These are phyloP conservation scores for Pogonomyrmex barbatus DNA, from an alignment of 1,140 invertebrate genomes.

Conservation along the genomic window DNA sequence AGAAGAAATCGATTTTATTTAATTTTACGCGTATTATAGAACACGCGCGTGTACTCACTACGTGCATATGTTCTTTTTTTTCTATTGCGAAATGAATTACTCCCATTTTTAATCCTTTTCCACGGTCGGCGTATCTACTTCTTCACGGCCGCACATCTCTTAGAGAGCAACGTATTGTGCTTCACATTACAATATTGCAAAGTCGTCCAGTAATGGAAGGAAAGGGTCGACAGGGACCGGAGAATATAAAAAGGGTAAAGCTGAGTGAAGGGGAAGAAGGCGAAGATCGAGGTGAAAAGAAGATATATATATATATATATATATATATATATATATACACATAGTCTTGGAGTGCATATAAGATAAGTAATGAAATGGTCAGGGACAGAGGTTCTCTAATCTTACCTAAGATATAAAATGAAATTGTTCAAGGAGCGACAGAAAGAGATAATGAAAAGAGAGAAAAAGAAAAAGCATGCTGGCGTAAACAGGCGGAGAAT, in stretches of 20 bases:
- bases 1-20: slow-evolving; percentile 43
- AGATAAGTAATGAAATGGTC: slow-evolving; percentile 80
- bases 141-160: slow-evolving; percentile 66
- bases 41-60: slow-evolving; percentile 48
- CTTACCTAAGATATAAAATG: slow-evolving; percentile 71
- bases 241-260: slow-evolving; percentile 47
- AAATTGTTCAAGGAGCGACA: slow-evolving; percentile 62
- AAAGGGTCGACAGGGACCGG: slow-evolving; percentile 32
- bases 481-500: slow-evolving; percentile 53
- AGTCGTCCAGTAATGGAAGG: slow-evolving; percentile 49
- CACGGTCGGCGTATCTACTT: slow-evolving; percentile 48
- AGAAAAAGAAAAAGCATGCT: background rate
- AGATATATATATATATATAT: slow-evolving; percentile 60
- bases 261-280: background rate
- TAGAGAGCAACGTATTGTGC: slow-evolving; percentile 70
- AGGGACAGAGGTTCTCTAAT: slow-evolving; percentile 75
- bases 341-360: slow-evolving; percentile 66
- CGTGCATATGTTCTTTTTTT: background rate
- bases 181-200: slow-evolving; percentile 77
- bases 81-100: slow-evolving; percentile 66
- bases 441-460: slow-evolving; percentile 16
- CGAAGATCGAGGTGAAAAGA: background rate
- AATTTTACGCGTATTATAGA: slow-evolving; percentile 8
- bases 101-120: slow-evolving; percentile 71
- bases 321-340: slow-evolving; percentile 66